Conservation (phyloP, 2,113 vertebrate genomes). For the Lepus europaeus region DNA sequence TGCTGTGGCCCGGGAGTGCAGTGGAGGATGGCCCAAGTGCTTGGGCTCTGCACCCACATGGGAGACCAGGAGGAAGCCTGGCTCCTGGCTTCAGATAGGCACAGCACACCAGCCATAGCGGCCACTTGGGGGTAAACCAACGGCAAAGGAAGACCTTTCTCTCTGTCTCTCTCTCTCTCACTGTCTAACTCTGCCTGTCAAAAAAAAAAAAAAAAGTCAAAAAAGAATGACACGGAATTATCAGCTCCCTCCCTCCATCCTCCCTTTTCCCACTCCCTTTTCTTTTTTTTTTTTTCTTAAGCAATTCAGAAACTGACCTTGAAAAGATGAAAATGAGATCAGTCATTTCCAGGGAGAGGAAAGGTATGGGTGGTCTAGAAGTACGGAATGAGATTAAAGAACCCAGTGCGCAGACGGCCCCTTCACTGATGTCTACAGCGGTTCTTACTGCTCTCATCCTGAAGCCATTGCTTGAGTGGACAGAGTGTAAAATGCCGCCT, state of each 20-base stretch:
- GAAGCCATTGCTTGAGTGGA: constrained; percentile 11
- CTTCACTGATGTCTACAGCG: constrained; percentile 11
- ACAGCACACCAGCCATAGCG: too few species aligned
- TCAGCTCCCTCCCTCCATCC: not conserved
- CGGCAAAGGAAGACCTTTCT: too few species aligned
- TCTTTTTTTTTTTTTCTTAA: not conserved
- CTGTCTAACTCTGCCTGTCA: too few species aligned
- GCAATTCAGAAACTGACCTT: not conserved
- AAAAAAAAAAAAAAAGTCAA: not conserved
- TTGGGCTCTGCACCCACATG: too few species aligned
- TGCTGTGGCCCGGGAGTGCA: too few species aligned
- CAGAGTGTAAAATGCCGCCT: constrained; percentile 4
- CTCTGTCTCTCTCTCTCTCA: too few species aligned
- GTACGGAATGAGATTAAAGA: not conserved
- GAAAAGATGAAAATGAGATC: not conserved
- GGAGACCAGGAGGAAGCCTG: too few species aligned
- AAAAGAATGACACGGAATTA: constrained; percentile 17
- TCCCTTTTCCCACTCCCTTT: too few species aligned
- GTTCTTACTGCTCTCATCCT: constrained; percentile 36
- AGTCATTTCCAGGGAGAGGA: constrained; percentile 4
- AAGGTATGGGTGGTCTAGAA: constrained; percentile 7
- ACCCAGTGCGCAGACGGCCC: not conserved
- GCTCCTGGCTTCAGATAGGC: too few species aligned
- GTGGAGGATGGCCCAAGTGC: too few species aligned
- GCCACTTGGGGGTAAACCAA: too few species aligned